Evolutionary conservation across 2,113 vertebrate species (phyloP).

Genomic region (Dascyllus trimaculatus): DNA sequence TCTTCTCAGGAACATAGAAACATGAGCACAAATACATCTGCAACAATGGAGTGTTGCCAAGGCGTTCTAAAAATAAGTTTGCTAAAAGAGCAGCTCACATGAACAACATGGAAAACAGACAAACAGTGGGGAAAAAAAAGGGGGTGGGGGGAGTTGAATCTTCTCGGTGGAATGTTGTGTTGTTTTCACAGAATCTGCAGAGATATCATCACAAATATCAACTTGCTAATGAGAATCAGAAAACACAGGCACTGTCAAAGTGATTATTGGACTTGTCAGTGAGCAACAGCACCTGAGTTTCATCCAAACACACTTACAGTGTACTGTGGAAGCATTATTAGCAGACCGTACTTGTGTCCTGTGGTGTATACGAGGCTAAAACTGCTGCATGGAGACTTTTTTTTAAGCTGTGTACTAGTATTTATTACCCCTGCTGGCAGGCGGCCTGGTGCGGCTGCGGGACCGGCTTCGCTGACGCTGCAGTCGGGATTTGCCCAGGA

Average conservation of each 20-base stretch:
- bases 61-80: conserved; percentile 20
- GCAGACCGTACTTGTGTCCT: background rate
- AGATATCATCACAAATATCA: background rate
- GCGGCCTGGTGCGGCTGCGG: conserved; percentile 92
- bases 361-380: conserved; percentile 5
- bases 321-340: background rate
- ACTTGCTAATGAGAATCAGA: background rate
- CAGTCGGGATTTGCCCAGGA: conserved; percentile 93
- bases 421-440: conserved; percentile 89
- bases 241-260: background rate
- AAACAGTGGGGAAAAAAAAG: background rate
- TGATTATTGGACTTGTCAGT: background rate
- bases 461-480: conserved; percentile 96
- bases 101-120: background rate
- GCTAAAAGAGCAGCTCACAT: background rate
- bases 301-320: background rate
- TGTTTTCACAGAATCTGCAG: background rate
- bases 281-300: background rate
- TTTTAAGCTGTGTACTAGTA: conserved; percentile 28
- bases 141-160: background rate
- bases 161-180: background rate
- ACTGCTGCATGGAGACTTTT: conserved; percentile 37
- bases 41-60: background rate
- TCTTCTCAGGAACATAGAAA: conserved; percentile 4
- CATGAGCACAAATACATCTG: background rate